Base-by-base conservation (phyloP, 2,797 vertebrate species). In the Darevskia nairensis region DNA sequence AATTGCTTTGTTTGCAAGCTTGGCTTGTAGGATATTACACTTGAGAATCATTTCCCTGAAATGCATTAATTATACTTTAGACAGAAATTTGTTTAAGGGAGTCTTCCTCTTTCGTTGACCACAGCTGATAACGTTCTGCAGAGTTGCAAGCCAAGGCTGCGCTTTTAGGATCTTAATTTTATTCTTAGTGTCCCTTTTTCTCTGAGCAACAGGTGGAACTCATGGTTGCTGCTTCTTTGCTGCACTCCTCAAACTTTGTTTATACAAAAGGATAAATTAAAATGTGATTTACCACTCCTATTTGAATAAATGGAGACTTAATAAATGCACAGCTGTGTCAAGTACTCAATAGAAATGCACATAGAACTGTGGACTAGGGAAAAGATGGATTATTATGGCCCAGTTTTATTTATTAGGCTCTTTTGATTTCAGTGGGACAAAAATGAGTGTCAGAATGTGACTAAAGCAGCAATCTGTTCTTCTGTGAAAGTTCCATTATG, bases 1-100 rank as follows among this genome's bases (percentile, higher is more conserved):
- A 96, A 94, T 92, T 95, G 95, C 95, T 96, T 96, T 92, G 95
- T 93, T 94, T 95, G 95, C 95, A 96, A 95, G 94, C 95, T 95
- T 96, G 91, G 29, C 90, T 92, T 90, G 87, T 86, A 93, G 88
- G 93, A 92, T 93, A 92, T 92, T 90, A 88, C 90, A 90, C 91
- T 93, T 95, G 94, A 94, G 94, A 95, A 94, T 93, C 87, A 92
- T 94, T 95, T 93, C 92, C 92, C 91, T 94, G 79, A 15, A 71
- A 93, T 93, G 93, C 92, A 87, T 77, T 96, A 96, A 96, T 95
- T 96, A 96, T 80, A 95, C 92, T 90, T 85, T 77, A 83, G 92
- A 55, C 61, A 82, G 92, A 75, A 87, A 92, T 84, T 91, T 93
- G 93, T 93, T 90, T 92, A 93, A 94, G 93, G 90, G 82, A 89